phyloP scores from a whole-genome alignment of 2,797 vertebrate species.

The Microctenopoma stevenorrisi region DNA sequence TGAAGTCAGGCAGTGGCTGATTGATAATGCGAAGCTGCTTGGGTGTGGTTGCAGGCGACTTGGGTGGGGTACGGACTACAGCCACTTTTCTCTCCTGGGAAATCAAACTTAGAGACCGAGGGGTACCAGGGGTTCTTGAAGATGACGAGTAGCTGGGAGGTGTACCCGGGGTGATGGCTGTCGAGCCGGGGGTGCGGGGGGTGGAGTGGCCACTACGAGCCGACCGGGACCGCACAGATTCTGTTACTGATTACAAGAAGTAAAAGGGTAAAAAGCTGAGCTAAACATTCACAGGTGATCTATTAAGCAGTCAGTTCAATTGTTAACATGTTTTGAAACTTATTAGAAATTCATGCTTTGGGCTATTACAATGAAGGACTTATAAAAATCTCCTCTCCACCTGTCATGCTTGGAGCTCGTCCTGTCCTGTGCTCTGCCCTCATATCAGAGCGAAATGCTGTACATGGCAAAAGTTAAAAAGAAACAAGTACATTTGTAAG shows the following conservation, averaged over 20 bases:
- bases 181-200: slow-evolving; percentile 94
- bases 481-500: not conserved
- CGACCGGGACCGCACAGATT: slow-evolving; percentile 91
- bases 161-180: slow-evolving; percentile 94
- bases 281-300: too few species aligned
- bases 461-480: slow-evolving; percentile 18
- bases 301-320: not conserved
- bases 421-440: slow-evolving; percentile 85
- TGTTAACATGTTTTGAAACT: not conserved
- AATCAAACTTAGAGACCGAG: slow-evolving; percentile 92
- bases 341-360: not conserved
- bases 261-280: not conserved
- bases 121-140: slow-evolving; percentile 94
- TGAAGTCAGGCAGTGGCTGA: slow-evolving; percentile 96
- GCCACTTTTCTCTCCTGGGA: slow-evolving; percentile 95
- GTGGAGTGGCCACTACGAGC: slow-evolving; percentile 97
- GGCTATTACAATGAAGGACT: not conserved
- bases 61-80: slow-evolving; percentile 94
- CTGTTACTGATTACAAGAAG: slow-evolving; percentile 81
- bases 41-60: slow-evolving; percentile 95
- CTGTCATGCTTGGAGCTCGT: slow-evolving; percentile 84
- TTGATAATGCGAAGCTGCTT: slow-evolving; percentile 96
- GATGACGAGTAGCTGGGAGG: slow-evolving; percentile 95
- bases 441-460: slow-evolving; percentile 84
- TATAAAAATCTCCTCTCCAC: slow-evolving; percentile 56